Conservation (phyloP, 1,140 invertebrate genomes). For the Saxidomus purpurata region DNA sequence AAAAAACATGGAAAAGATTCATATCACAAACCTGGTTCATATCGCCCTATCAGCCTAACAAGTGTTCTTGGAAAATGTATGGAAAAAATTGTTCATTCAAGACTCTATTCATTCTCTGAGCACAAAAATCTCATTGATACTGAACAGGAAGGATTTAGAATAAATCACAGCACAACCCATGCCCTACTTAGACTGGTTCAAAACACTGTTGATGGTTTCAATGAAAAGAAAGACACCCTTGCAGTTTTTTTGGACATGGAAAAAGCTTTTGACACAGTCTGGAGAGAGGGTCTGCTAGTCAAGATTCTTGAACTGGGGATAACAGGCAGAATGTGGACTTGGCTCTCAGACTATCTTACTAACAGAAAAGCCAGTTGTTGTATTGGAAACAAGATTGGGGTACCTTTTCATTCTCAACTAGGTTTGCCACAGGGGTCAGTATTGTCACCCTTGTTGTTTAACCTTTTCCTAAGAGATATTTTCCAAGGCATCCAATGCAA, state of each 20-base stretch:
- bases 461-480: conserved; percentile 33
- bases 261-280: conserved; percentile 41
- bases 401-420: background rate
- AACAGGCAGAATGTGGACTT: conserved; percentile 24
- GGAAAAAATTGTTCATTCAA: too few relatives aligned
- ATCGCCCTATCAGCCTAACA: background rate
- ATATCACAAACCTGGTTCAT: conserved; percentile 2
- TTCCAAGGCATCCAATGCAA: background rate
- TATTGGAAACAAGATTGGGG: background rate
- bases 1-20: conserved; percentile 9
- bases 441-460: conserved; percentile 36
- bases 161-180: conserved; percentile 4
- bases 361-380: background rate
- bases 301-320: background rate
- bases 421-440: conserved; percentile 35
- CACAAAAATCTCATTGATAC: background rate
- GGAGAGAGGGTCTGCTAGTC: conserved; percentile 15
- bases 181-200: background rate
- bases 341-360: conserved; percentile 27
- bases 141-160: conserved; percentile 47
- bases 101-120: background rate
- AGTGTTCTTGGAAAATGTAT: too few relatives aligned
- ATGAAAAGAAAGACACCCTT: background rate
- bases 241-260: conserved; percentile 39
- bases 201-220: background rate